Evolutionary conservation across 2,113 vertebrate species (phyloP).

Genomic region (Erythrocercus mccallii): DNA sequence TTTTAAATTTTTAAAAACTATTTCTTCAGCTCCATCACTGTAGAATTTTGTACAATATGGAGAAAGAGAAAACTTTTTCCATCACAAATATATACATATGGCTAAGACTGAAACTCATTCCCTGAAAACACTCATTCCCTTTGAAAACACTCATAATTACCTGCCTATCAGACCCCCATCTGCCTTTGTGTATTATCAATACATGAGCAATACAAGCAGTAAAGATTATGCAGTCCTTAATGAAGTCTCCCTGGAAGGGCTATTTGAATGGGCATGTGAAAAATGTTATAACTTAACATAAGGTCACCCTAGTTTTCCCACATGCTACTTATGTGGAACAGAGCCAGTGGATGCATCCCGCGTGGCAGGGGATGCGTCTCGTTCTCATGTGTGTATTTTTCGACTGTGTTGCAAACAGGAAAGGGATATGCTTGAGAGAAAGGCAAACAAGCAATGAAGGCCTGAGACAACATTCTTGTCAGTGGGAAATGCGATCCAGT

Average conservation of each 20-base stretch:
- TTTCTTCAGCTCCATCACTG: background rate
- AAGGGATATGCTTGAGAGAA: background rate
- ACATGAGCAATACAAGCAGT: background rate
- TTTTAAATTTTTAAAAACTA: background rate
- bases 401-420: background rate
- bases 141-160: background rate
- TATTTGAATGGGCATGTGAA: background rate
- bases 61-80: background rate
- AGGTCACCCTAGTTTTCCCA: background rate
- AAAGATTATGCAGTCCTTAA: background rate
- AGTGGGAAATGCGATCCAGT: background rate
- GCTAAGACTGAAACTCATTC: background rate
- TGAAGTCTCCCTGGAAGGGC: background rate
- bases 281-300: background rate
- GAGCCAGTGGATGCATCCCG: background rate
- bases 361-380: rapidly evolving
- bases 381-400: background rate
- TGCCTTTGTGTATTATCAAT: background rate
- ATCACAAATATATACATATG: background rate
- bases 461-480: background rate
- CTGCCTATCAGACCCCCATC: background rate
- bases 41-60: background rate
- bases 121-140: too few species aligned
- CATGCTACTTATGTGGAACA: rapidly evolving
- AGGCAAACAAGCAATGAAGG: background rate